These are phyloP conservation scores for Bicyclus anynana DNA, from an alignment of 1,140 invertebrate species.

Conservation along the genomic window DNA sequence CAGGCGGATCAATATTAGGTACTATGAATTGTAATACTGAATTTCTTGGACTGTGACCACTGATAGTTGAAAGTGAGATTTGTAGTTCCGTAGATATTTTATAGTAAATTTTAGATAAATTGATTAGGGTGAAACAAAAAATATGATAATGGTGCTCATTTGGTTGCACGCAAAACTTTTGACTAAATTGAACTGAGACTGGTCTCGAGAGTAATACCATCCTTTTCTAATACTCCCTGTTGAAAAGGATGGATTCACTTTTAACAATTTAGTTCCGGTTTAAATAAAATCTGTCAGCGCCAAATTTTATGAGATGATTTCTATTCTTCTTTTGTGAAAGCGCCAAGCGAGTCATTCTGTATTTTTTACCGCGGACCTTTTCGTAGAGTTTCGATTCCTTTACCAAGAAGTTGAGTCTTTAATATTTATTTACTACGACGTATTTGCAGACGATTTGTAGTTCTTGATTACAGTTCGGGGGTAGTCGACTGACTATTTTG, in stretches of 20 bases:
- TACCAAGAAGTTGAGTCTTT: not conserved
- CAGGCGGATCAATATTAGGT: constrained; percentile 40
- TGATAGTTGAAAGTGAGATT: constrained; percentile 50
- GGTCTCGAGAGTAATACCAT: too few species aligned
- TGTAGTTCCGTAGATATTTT: constrained; percentile 37
- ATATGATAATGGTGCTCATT: not conserved
- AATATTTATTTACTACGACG: not conserved
- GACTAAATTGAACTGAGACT: too few species aligned
- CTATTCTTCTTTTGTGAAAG: constrained; percentile 4
- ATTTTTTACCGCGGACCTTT: not conserved
- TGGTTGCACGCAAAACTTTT: too few species aligned
- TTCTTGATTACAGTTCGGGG: too few species aligned
- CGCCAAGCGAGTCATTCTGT: not conserved
- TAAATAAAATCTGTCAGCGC: too few species aligned
- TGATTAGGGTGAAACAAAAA: constrained; percentile 12
- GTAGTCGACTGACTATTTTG: too few species aligned
- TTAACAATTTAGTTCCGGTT: too few species aligned
- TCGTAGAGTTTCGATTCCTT: not conserved
- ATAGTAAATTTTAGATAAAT: constrained; percentile 24
- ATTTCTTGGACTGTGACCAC: constrained; percentile 34
- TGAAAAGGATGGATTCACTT: too few species aligned
- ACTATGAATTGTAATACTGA: constrained; percentile 30
- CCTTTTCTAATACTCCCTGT: too few species aligned
- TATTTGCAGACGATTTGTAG: not conserved
- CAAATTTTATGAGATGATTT: constrained; percentile 6